Conservation (phyloP, 1,140 invertebrate genomes). For the Lutraria rhynchaena region DNA sequence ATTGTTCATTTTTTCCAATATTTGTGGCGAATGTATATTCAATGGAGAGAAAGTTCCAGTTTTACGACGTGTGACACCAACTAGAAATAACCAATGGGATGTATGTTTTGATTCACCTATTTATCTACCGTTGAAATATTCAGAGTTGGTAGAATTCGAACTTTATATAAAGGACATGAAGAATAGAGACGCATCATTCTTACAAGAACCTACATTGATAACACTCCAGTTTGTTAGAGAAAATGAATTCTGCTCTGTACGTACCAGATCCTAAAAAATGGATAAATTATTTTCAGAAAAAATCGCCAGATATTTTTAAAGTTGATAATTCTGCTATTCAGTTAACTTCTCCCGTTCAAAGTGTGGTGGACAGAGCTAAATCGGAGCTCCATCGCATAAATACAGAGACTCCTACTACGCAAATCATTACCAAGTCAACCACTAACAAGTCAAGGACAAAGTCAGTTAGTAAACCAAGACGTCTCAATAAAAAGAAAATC, state of each 20-base stretch:
- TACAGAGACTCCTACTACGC: conserved; percentile 13
- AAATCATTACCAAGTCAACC: neutral
- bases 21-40: neutral
- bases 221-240: conserved; percentile 7
- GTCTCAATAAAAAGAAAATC: neutral
- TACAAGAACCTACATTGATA: conserved; percentile 4
- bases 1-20: conserved; percentile 1
- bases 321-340: neutral
- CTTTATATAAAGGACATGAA: neutral
- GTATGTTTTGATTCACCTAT: neutral
- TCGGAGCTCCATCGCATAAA: conserved; percentile 2
- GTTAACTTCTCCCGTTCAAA: conserved; percentile 2
- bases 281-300: neutral
- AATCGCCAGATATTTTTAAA: neutral
- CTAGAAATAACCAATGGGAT: neutral
- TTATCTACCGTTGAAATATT: neutral
- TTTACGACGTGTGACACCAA: neutral
- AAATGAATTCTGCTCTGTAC: conserved; percentile 14
- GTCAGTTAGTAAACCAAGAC: too few relatives aligned
- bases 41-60: neutral
- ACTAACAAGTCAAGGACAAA: neutral
- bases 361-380: conserved; percentile 10
- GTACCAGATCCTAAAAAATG: too few relatives aligned
- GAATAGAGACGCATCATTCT: neutral
- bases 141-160: neutral